Evolutionary conservation across 2,888 invertebrate species (phyloP).

Genomic region (Argynnis bischoffii): DNA sequence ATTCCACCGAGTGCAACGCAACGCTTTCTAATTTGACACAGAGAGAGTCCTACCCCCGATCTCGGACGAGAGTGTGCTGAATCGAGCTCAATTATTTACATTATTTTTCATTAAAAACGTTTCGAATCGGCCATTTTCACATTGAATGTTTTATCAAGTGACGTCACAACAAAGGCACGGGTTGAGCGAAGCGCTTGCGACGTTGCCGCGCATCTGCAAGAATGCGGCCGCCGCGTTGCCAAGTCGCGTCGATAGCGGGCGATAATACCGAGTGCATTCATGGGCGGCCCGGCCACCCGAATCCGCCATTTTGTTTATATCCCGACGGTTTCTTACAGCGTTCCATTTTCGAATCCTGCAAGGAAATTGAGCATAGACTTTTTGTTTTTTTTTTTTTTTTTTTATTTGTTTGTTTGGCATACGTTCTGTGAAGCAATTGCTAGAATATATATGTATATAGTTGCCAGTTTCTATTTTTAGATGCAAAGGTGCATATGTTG

Average conservation of each 20-base stretch:
- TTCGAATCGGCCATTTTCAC: constrained; percentile 53
- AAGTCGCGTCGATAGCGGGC: constrained; percentile 60
- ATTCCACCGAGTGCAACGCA: constrained; percentile 13
- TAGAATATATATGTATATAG: too few relatives aligned
- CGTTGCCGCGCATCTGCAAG: constrained; percentile 68
- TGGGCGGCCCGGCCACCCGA: constrained; percentile 70
- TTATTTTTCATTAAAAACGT: neutral
- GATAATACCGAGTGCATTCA: constrained; percentile 68
- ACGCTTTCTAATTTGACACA: constrained; percentile 22
- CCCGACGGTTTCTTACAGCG: constrained; percentile 44
- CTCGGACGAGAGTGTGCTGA: neutral
- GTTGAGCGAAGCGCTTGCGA: constrained; percentile 58
- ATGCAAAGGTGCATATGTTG: constrained; percentile 1
- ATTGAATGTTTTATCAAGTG: constrained; percentile 61
- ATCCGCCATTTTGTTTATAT: constrained; percentile 64
- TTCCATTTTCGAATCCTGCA: constrained; percentile 40
- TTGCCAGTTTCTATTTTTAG: constrained; percentile 52
- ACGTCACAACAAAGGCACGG: constrained; percentile 69
- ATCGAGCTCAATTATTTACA: neutral
- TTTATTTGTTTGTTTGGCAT: constrained; percentile 5
- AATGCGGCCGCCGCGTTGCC: constrained; percentile 76
- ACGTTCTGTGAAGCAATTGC: constrained; percentile 32
- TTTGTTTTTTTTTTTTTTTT: constrained; percentile 5
- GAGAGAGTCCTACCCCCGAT: constrained; percentile 13
- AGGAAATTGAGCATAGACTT: neutral